These are phyloP conservation scores for Distichodus sexfasciatus DNA, from an alignment of 2,797 vertebrate species.

Conservation along the genomic window DNA sequence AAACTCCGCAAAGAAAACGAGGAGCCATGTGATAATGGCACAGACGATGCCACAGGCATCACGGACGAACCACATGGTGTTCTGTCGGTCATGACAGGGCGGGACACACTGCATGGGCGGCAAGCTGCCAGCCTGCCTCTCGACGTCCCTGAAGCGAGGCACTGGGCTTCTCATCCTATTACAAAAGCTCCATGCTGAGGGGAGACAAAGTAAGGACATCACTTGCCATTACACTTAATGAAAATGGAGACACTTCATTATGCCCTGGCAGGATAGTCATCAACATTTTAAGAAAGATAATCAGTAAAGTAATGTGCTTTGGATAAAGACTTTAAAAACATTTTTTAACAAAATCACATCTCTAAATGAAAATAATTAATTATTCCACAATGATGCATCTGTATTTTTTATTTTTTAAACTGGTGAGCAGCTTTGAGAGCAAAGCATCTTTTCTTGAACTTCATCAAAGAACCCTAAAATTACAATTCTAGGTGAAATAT, in stretches of 20 bases:
- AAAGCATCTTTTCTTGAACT: too few relatives aligned
- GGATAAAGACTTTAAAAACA: too few relatives aligned
- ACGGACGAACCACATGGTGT: slow-evolving; percentile 95
- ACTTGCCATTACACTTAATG: background rate
- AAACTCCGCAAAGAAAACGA: slow-evolving; percentile 95
- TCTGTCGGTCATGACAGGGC: slow-evolving; percentile 72
- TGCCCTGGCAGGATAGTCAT: too few relatives aligned
- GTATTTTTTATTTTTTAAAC: too few relatives aligned
- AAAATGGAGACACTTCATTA: background rate
- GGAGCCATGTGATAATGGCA: slow-evolving; percentile 90
- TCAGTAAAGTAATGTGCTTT: background rate
- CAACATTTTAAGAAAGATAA: too few relatives aligned
- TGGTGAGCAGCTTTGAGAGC: too few relatives aligned
- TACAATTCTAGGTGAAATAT: too few relatives aligned
- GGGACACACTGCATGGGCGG: slow-evolving; percentile 72
- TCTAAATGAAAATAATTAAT: too few relatives aligned
- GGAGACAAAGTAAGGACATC: background rate
- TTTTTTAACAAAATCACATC: too few relatives aligned
- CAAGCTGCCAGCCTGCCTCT: slow-evolving; percentile 78
- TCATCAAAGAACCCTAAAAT: too few relatives aligned
- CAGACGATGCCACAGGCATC: slow-evolving; percentile 95
- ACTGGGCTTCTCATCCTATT: slow-evolving; percentile 88
- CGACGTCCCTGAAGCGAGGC: slow-evolving; percentile 91
- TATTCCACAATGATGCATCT: too few relatives aligned
- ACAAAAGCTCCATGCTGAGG: slow-evolving; percentile 44